Evolutionary conservation across 2,113 vertebrate genomes (phyloP), one percentile per base, ranked within the genome.

Genomic region (Atherinomorus stipes): DNA sequence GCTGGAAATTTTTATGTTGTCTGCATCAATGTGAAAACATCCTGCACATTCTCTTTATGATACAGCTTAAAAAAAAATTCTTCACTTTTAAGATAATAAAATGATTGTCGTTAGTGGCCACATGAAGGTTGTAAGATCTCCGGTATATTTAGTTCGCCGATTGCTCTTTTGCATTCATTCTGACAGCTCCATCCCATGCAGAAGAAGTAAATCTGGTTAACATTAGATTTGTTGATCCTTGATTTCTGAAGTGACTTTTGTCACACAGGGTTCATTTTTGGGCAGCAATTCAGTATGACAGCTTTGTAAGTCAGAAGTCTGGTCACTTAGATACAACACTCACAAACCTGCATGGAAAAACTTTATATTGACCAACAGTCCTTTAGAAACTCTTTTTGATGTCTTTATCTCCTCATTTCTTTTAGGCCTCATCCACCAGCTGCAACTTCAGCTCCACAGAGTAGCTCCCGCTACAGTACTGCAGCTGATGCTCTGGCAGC

Each of bases 401-500:
- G 1, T 19, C 7, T 57, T 25, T 0, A 9, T 78, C 60, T 49
- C 42, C 16, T 59, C 18, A 53, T 53, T 62, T 65, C 93, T 28
- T 54, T 31, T n/a, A 22, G 93, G 85, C 91, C 92, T 2, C 87
- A 89, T 44, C 57, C 90, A 57, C 62, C 90, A 87, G 94, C 94
- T 89, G 91, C 49, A 5, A 79, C 85, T 9, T 45, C 26, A 90
- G 92, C 78, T 31, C 90, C 80, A 89, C 96, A 97, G 87, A 94
- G 95, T 13, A 91, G 94, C 56, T 95, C 96, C 63, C 97, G 96
- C 58, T 98, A 96, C 94, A 97, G 91, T 81, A 99, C 97, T 0
- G 98, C 98, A 56, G 97, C 97, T 4, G 97, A 98, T 4, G 97
- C 96, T 25, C 91, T 99, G 57, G 98, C 97, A 4, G 98, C 97